These are phyloP conservation scores for Leptothorax acervorum DNA, from an alignment of 2,888 invertebrate genomes.

Conservation along the genomic window DNA sequence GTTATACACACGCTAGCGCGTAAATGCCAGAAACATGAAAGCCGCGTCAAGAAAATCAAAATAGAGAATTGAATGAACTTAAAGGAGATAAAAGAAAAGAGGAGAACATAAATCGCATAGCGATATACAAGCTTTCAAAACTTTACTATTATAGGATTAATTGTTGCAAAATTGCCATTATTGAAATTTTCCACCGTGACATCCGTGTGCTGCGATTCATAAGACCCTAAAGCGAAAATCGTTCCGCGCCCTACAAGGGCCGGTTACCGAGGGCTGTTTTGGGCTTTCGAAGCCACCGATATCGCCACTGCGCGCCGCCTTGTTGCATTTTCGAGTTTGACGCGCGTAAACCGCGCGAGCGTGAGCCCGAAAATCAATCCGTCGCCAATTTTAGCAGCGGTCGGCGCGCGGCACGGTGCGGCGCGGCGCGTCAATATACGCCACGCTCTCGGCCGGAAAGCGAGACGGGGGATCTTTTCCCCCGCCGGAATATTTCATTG, in stretches of 20 bases:
- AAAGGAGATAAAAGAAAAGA: not conserved
- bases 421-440: constrained; percentile 42
- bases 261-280: not conserved
- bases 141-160: not conserved
- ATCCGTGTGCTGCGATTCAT: not conserved
- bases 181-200: not conserved
- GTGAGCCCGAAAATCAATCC: constrained; percentile 53
- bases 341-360: constrained; percentile 35
- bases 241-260: no score
- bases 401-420: constrained; percentile 5
- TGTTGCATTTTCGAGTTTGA: constrained; percentile 53
- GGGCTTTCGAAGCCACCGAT: not conserved
- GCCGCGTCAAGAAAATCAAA: not conserved
- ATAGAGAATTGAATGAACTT: not conserved
- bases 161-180: not conserved
- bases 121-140: not conserved
- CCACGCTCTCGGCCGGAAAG: constrained; percentile 40
- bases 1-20: not conserved
- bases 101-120: not conserved
- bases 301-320: not conserved
- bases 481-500: constrained; percentile 47
- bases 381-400: constrained; percentile 57
- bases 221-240: not conserved
- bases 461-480: constrained; percentile 31
- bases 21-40: not conserved